A percentile compares a stretch with the other conserved stretches of the same genome.
Conservation (phyloP, 1,140 invertebrate genomes). For the Calliphora vicina region DNA sequence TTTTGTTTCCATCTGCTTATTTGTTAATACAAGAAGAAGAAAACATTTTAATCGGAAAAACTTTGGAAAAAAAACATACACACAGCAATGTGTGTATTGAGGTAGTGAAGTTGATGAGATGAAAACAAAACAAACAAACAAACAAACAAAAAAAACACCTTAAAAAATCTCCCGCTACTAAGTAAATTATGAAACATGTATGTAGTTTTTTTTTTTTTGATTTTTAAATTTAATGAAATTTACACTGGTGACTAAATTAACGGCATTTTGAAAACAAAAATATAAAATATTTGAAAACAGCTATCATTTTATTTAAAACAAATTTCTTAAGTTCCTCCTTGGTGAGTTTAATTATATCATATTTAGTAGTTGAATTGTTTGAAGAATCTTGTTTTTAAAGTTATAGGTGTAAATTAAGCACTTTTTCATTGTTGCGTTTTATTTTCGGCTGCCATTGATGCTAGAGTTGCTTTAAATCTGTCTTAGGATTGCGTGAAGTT, state of each 20-base stretch:
- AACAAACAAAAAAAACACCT: not conserved
- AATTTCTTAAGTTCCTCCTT: not conserved
- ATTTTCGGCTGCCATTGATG: not conserved
- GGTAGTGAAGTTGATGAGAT: not conserved
- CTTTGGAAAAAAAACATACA: not conserved
- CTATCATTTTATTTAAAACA: not conserved
- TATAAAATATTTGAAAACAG: not conserved
- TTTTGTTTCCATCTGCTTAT: conserved; percentile 1
- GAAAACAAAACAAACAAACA: not conserved
- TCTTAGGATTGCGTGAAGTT: conserved; percentile 18
- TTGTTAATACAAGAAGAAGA: not conserved
- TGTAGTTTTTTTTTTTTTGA: not conserved
- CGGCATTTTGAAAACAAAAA: not conserved
- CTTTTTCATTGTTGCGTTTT: too few relatives aligned
- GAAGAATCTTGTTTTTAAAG: too few relatives aligned
- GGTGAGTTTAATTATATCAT: too few relatives aligned
- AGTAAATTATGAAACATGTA: not conserved
- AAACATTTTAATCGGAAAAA: not conserved
- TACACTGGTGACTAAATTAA: not conserved
- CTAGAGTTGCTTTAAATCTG: not conserved
- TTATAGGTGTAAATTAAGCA: too few relatives aligned
- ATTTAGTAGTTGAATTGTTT: too few relatives aligned
- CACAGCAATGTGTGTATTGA: not conserved
- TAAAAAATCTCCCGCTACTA: not conserved
- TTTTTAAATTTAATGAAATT: too few relatives aligned